Percentiles rank a stretch among this genome's conserved stretches.
Conservation (phyloP, 2,888 invertebrate species). For the Eilema depressum region DNA sequence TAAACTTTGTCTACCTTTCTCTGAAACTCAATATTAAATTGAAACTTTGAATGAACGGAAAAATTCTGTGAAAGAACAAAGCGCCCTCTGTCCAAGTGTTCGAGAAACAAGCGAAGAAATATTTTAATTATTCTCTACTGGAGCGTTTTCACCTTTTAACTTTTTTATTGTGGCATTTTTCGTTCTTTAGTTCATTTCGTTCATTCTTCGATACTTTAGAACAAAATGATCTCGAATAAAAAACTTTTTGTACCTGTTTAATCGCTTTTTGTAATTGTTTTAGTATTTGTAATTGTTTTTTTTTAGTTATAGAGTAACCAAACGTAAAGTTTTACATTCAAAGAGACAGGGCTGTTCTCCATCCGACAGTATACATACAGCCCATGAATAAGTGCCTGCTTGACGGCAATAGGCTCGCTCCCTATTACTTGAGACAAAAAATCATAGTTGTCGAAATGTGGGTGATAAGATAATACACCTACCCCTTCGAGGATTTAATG, state of each 20-base stretch:
- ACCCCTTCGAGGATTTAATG: too few species aligned
- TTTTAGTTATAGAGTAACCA: neutral
- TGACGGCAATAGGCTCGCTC: too few species aligned
- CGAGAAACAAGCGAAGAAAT: constrained; percentile 53
- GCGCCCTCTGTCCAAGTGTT: constrained; percentile 60
- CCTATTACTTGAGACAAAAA: too few species aligned
- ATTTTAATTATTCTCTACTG: constrained; percentile 69
- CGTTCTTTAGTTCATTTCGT: constrained; percentile 1
- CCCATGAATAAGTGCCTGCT: too few species aligned
- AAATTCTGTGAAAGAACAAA: constrained; percentile 72
- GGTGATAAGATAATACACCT: too few species aligned
- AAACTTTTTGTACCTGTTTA: neutral
- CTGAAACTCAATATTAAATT: constrained; percentile 67
- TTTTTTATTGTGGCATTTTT: constrained; percentile 13
- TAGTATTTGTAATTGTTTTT: too few species aligned
- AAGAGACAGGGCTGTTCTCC: too few species aligned
- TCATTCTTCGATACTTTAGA: constrained; percentile 14
- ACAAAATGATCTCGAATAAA: neutral
- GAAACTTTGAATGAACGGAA: constrained; percentile 57
- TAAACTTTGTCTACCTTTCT: constrained; percentile 41
- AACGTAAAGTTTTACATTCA: neutral
- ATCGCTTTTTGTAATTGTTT: neutral
- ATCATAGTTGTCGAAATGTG: too few species aligned
- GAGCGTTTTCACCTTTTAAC: constrained; percentile 50
- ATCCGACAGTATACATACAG: too few species aligned